A percentile compares a stretch with the other conserved stretches of the same genome.
These are phyloP conservation scores for Germaria angustata DNA, from an alignment of 2,888 invertebrate species.

Conservation along the genomic window DNA sequence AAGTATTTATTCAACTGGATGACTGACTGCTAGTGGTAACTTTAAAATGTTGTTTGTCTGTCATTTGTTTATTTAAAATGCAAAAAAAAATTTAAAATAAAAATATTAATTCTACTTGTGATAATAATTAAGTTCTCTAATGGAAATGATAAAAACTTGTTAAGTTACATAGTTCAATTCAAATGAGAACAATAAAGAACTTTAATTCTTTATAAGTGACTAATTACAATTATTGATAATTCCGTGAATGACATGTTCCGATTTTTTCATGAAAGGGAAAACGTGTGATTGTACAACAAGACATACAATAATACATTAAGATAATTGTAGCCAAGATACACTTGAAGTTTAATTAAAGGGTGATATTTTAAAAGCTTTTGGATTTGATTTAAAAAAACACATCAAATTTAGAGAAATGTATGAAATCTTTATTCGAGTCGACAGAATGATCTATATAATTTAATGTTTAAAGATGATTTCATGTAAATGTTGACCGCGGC, in stretches of 20 bases:
- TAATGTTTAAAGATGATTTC: too few species aligned
- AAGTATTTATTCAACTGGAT: background rate
- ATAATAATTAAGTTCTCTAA: background rate
- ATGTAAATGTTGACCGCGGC: too few species aligned
- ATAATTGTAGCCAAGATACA: background rate
- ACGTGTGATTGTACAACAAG: background rate
- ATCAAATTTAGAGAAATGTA: too few species aligned
- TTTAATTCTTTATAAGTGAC: constrained; percentile 2
- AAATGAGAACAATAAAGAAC: background rate
- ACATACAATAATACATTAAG: background rate
- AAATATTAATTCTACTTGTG: constrained; percentile 1
- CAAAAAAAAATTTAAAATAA: background rate
- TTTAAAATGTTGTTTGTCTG: constrained; percentile 34
- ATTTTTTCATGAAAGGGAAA: background rate
- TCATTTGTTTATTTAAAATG: constrained; percentile 17
- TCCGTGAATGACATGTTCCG: background rate
- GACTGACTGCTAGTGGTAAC: background rate
- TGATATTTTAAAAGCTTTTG: too few species aligned
- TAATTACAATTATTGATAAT: constrained; percentile 2
- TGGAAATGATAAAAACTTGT: background rate
- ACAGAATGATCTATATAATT: too few species aligned
- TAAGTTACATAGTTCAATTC: background rate
- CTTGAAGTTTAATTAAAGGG: background rate
- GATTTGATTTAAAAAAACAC: too few species aligned
- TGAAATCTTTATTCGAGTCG: too few species aligned